phyloP scores from a whole-genome alignment of 2,797 vertebrate genomes.

The Agapornis canus region DNA sequence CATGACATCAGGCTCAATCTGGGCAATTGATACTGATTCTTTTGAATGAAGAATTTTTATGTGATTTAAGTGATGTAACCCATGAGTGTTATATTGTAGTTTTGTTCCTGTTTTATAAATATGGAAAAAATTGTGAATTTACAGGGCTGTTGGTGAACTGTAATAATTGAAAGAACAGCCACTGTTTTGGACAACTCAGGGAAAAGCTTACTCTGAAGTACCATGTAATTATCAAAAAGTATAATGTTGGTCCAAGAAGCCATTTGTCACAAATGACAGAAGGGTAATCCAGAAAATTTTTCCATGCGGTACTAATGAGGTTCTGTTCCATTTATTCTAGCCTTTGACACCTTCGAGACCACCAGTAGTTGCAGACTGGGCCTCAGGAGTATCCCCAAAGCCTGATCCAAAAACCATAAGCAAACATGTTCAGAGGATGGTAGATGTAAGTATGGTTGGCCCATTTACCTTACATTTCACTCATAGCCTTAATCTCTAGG shows the following conservation, averaged over 20 bases:
- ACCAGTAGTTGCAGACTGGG: conserved; percentile 92
- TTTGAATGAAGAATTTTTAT: not conserved
- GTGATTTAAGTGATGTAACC: not conserved
- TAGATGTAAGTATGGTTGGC: conserved; percentile 84
- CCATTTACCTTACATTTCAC: not conserved
- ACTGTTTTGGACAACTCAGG: not conserved
- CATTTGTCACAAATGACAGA: not conserved
- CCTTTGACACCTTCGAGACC: conserved; percentile 91
- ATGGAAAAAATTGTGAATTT: not conserved
- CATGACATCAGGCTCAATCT: not conserved
- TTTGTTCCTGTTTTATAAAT: not conserved
- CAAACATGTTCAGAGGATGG: conserved; percentile 94
- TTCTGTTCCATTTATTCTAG: conserved; percentile 73
- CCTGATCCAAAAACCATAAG: conserved; percentile 94
- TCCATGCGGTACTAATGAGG: not conserved
- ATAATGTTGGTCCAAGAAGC: not conserved
- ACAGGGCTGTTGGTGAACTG: not conserved
- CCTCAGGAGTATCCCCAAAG: conserved; percentile 91
- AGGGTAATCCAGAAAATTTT: not conserved
- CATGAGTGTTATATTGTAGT: not conserved
- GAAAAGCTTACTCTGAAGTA: not conserved
- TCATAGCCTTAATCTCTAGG: not conserved
- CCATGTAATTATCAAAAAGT: not conserved
- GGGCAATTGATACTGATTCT: not conserved
- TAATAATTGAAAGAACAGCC: not conserved